Evolutionary conservation across 2,888 invertebrate species (phyloP).

Genomic region (Octodonta nipae): DNA sequence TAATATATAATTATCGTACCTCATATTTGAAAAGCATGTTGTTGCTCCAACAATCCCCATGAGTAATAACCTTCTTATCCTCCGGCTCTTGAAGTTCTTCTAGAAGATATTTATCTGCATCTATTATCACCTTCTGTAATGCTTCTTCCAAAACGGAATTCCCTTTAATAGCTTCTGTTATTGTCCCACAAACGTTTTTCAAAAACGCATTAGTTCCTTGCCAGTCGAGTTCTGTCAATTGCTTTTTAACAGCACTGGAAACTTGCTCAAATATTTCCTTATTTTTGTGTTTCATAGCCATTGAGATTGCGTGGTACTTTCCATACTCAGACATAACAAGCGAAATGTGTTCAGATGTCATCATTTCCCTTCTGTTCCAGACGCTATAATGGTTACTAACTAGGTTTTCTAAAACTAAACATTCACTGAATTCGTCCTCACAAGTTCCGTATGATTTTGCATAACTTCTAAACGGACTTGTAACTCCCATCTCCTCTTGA

Average conservation of each 20-base stretch:
- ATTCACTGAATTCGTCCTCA: not conserved
- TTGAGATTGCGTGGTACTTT: not conserved
- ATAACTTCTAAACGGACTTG: not conserved
- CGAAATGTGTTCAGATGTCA: not conserved
- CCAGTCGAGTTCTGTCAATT: too few species aligned
- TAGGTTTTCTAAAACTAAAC: not conserved
- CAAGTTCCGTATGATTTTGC: not conserved
- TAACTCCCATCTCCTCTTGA: not conserved
- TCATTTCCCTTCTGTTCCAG: not conserved
- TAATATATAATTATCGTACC: too few species aligned
- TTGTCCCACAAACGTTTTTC: too few species aligned
- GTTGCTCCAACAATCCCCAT: not conserved
- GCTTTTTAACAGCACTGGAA: too few species aligned
- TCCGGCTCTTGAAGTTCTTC: not conserved
- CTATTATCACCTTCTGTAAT: too few species aligned
- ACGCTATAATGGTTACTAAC: not conserved
- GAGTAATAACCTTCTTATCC: not conserved
- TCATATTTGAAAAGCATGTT: not conserved
- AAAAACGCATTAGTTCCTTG: too few species aligned
- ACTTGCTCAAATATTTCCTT: not conserved
- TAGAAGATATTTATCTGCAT: too few species aligned
- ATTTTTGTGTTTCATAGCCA: not conserved
- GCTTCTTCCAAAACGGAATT: too few species aligned
- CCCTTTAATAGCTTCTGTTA: too few species aligned
- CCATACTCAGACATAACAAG: not conserved